phyloP scores from a whole-genome alignment of 2,113 vertebrate genomes.

The Uropsilus gracilis region DNA sequence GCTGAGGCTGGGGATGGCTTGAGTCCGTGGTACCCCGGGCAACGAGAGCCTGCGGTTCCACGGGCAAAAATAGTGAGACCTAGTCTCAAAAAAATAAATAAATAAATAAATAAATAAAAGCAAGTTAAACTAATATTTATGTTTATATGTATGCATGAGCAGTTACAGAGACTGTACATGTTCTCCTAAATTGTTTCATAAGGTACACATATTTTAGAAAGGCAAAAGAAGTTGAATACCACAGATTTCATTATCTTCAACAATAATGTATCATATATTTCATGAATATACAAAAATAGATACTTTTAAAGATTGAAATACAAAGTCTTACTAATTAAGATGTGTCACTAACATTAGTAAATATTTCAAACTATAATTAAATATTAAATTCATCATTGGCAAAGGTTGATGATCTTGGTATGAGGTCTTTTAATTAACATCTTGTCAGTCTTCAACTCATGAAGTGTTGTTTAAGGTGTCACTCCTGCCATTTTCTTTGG shows the following conservation, averaged over 20 bases:
- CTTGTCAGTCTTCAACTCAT: neutral
- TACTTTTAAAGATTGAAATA: conserved; percentile 31
- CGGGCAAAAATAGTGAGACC: too few species aligned
- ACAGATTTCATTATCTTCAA: conserved; percentile 6
- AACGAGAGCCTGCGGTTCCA: too few species aligned
- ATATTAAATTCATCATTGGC: conserved; percentile 15
- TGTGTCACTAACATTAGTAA: conserved; percentile 20
- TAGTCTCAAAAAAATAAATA: too few species aligned
- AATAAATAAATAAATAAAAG: too few species aligned
- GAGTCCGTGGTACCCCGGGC: too few species aligned
- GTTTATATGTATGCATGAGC: neutral
- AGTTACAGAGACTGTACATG: conserved; percentile 5
- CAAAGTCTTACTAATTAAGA: conserved; percentile 14
- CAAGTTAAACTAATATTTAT: neutral
- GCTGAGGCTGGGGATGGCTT: too few species aligned
- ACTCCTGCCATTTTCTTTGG: conserved; percentile 20
- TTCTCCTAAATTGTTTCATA: neutral
- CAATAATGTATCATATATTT: neutral
- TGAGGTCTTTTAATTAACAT: neutral
- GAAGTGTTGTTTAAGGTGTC: neutral
- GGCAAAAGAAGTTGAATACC: neutral
- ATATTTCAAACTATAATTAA: conserved; percentile 8
- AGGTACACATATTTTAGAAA: conserved; percentile 28
- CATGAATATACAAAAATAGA: conserved; percentile 17
- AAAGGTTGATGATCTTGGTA: neutral